Evolutionary conservation across 2,113 vertebrate genomes (phyloP), one percentile per base, ranked within the genome.

Genomic region (Pristiophorus japonicus): DNA sequence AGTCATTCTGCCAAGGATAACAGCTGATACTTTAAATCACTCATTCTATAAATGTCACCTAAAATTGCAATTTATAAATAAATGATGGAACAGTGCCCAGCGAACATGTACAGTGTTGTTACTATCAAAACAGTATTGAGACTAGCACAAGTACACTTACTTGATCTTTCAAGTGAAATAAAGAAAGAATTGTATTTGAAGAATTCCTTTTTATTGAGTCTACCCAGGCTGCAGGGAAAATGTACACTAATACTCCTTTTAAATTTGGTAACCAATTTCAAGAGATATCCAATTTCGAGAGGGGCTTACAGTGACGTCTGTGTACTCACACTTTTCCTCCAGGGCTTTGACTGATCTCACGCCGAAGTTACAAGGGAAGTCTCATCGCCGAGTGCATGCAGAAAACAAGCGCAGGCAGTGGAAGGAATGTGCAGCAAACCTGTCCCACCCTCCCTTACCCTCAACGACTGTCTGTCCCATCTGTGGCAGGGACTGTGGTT

Each of bases 51-150:
- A 65, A 93, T 93, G 62, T 24, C 6, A 66, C 38, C 62, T 34
- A 63, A 66, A 93, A 22, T 93, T 93, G 63, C 30, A 65, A 93
- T 93, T 93, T 93, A 93, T 93, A 93, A 93, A 93, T 93, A 63
- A 63, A 93, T 93, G 34, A 55, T 66, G 85, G 85, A 88, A 88
- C 27, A 59, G 0, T 88, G 85, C 88, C 16, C 30, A 59, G 34
- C 55, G 2, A 91, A 91, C 55, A 63, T 91, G n/a, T n/a, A 38
- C 88, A 62, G 88, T n/a, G 55, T n/a, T 63, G 55, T 62, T 62
- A n/a, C 59, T n/a, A 62, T 63, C 34, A 62, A 16, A 62, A 38
- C 55, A 16, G 34, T 91, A 1, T 38, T n/a, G 55, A 63, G 14
- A 38, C 34, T 18, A 63, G 55, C 55, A 62, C 59, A 38, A 18